Evolutionary conservation across 2,888 invertebrate genomes (phyloP), one percentile per base, ranked within the genome.

Genomic region (Andrena fulva): DNA sequence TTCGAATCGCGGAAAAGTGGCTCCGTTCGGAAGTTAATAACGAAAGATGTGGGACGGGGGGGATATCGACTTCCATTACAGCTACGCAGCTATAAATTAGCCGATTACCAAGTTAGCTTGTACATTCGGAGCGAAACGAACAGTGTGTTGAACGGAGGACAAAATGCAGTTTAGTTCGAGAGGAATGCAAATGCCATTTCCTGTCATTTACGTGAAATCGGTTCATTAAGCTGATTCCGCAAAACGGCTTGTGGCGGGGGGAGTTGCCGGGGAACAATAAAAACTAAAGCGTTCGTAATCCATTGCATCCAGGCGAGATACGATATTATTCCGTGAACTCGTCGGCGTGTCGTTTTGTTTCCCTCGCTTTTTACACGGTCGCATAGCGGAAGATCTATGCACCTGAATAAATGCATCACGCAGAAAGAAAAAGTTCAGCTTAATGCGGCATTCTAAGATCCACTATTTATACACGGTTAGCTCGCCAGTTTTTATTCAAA

Each of bases 161-260:
- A 16, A 27, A 6, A 33, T 20, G 5, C 20, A 8, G 24, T 27
- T 29, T 7, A 42, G 42, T 66, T 31, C 8, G 2, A 20, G 10
- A 74, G 20, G 29, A 67, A 66, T 66, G 64, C 67, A 70, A 72
- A 59, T 48, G 42, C 8, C 35, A 48, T 52, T 72, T 52, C 52
- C n/a, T 20, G 50, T 42, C 33, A 82, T 71, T 84, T 50, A 50
- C 74, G 71, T 60, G 54, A 70, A 77, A 77, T 63, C 63, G 31
- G 29, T 56, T 70, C 69, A 56, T 69, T 69, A 64, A 7, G 35
- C 70, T 24, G 4, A 29, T 50, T 48, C 27, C 10, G 29, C 31
- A 33, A 71, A 60, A 62, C 24, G 6, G 1, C 12, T 42, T 8
- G 8, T 12, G 54, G 20, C 8, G 8, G 67, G 59, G 56, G 10